Evolutionary conservation across 2,888 invertebrate species (phyloP).

Genomic region (Thelaira solivaga): DNA sequence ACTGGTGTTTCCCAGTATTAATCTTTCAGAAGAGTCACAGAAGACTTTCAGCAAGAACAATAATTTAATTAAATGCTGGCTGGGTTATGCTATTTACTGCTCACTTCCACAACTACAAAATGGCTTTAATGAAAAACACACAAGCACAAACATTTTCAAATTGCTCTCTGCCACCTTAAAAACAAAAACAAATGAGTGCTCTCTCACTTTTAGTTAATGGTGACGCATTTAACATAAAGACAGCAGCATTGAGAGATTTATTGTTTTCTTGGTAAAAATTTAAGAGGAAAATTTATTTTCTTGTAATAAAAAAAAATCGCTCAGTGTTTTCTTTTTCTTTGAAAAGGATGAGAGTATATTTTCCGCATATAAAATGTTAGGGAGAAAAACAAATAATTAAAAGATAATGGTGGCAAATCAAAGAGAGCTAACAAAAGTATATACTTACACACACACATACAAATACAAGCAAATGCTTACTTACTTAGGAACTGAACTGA

Average conservation of each 20-base stretch:
- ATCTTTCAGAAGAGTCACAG: no score
- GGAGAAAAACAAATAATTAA: slow-evolving; percentile 4
- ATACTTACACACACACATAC: no score
- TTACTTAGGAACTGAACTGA: no score
- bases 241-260: no score
- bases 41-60: no score
- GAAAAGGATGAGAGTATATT: slow-evolving; percentile 27
- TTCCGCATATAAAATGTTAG: slow-evolving; percentile 8
- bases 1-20: no score
- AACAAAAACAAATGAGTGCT: slow-evolving; percentile 1
- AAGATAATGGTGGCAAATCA: no score
- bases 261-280: no score
- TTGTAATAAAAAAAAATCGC: slow-evolving; percentile 27
- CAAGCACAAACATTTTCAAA: not conserved
- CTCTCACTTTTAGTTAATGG: slow-evolving; percentile 23
- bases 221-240: slow-evolving; percentile 35
- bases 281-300: slow-evolving; percentile 21
- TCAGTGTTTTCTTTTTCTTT: not conserved
- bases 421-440: no score
- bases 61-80: no score
- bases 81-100: no score
- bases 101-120: slow-evolving; percentile 28
- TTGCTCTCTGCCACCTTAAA: not conserved
- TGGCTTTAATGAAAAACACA: slow-evolving; percentile 13
- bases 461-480: no score